Evolutionary conservation across 2,113 vertebrate genomes (phyloP).

Genomic region (Ptyas mucosa): DNA sequence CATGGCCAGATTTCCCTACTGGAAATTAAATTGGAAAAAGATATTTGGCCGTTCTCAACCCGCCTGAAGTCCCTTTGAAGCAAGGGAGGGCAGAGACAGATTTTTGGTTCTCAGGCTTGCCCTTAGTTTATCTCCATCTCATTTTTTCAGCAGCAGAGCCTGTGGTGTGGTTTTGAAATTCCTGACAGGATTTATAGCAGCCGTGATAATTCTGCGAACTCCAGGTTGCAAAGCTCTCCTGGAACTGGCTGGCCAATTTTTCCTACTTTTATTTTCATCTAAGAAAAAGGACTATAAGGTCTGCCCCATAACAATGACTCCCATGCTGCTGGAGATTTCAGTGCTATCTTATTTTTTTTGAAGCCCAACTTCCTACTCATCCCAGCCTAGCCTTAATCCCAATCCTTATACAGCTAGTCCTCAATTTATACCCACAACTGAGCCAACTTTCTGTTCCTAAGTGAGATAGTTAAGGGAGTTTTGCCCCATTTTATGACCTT

Average conservation of each 20-base stretch:
- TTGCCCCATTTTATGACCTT: background rate
- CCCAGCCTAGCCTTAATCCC: background rate
- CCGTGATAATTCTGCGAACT: background rate
- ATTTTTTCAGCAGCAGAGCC: background rate
- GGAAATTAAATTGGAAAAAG: background rate
- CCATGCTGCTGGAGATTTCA: background rate
- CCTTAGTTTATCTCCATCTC: background rate
- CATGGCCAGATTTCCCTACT: background rate
- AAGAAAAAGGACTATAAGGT: background rate
- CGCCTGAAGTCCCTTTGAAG: background rate
- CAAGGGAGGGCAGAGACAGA: background rate
- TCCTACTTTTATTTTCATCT: background rate
- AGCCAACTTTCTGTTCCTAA: background rate
- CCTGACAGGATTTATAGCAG: too few species aligned
- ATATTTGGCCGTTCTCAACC: background rate
- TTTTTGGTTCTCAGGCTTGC: background rate
- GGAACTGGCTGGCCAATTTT: background rate
- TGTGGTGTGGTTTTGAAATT: background rate
- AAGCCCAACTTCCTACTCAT: background rate
- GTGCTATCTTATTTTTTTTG: background rate
- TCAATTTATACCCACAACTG: background rate
- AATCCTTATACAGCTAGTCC: background rate
- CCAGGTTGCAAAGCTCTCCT: background rate
- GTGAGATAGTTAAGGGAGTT: background rate
- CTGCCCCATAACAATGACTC: background rate